phyloP scores from a whole-genome alignment of 2,888 invertebrate genomes.

The Fragum whitleyi region DNA sequence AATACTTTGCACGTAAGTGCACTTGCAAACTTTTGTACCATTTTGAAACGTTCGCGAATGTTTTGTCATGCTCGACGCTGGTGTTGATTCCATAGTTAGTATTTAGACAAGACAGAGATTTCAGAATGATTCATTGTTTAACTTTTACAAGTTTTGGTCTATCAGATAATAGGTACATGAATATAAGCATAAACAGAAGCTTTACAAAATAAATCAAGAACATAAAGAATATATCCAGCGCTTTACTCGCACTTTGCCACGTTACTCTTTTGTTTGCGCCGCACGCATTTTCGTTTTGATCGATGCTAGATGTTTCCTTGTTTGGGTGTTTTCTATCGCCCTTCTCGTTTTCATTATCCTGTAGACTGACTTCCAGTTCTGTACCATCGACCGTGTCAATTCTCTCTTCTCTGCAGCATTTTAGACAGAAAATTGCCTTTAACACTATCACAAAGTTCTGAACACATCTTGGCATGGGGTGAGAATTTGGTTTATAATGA shows the following conservation, averaged over 20 bases:
- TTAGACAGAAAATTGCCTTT: neutral
- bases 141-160: neutral
- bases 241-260: constrained; percentile 8
- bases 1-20: too few relatives aligned
- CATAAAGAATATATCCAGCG: constrained; percentile 8
- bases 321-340: neutral
- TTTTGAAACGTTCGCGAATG: too few relatives aligned
- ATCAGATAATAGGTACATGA: neutral
- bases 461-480: neutral
- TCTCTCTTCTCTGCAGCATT: neutral
- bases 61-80: too few relatives aligned
- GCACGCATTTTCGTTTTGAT: too few relatives aligned
- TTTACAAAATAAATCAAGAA: constrained; percentile 9
- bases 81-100: too few relatives aligned
- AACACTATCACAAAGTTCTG: neutral
- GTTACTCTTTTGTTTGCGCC: neutral
- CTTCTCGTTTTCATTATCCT: neutral
- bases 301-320: neutral
- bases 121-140: too few relatives aligned
- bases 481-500: neutral
- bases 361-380: neutral
- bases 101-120: too few relatives aligned
- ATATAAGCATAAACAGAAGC: neutral
- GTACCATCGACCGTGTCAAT: neutral
- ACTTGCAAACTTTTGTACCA: too few relatives aligned